Base-by-base conservation (phyloP, 2,113 vertebrate genomes). In the Salvelinus fontinalis region DNA sequence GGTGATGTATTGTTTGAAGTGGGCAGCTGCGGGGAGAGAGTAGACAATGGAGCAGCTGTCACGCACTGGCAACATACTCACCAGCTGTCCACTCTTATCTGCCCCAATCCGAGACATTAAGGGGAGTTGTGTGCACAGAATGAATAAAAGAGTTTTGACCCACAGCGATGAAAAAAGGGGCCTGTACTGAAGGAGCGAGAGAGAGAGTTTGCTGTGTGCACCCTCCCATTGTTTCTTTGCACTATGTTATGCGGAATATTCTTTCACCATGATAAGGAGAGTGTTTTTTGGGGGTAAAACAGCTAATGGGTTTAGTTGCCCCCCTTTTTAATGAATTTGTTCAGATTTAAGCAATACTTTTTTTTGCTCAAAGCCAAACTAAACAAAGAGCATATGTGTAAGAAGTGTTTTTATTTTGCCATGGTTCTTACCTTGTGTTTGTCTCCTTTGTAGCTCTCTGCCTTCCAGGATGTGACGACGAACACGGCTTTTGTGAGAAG, bases 51-150 rank as follows among this genome's bases (percentile, higher is more conserved):
- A 95, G 97, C 97, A 99, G 97, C 97, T 99, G 97, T 98, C 97
- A 92, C 89, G 94, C 95, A 94, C 96, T 96, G 96, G 95, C 95
- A 94, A 95, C 94, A 95, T 96, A 96, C 95, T 96, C 94, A 95
- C 97, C 97, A 99, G 97, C 97, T 99, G 97, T 98, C 97, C 95
- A 96, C 95, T 96, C 97, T 97, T 98, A 98, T 99, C 97, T 96
- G 90, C 92, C 95, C 95, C 95, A 95, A 95, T 95, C 92, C 94
- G 95, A 94, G 96, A 96, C 95, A 96, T 95, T 95, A 95, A 94
- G 94, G 95, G 95, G 95, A 92, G 94, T 92, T 93, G 89, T 94
- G 94, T 94, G 93, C 92, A 93, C 89, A 93, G 93, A 95, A 93
- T 94, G 92, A 93, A 93, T 93, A 93, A 95, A 94, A 94, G 94